Conservation (phyloP, 2,113 vertebrate species). For the Thymallus thymallus region DNA sequence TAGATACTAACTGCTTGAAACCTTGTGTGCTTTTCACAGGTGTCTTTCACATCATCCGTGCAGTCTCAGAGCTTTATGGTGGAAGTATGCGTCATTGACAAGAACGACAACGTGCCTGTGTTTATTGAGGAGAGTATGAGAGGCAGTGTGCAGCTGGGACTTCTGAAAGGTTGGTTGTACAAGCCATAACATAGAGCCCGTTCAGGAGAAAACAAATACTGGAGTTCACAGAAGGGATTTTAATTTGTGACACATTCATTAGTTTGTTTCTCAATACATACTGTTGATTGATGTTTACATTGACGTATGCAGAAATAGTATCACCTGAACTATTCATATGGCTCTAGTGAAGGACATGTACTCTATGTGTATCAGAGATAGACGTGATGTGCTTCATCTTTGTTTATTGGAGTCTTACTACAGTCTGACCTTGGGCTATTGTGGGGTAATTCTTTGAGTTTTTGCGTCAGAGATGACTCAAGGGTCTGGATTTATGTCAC, state of each 20-base stretch:
- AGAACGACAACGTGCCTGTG: slow-evolving; percentile 75
- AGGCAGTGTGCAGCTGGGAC: slow-evolving; percentile 73
- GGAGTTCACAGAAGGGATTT: neutral
- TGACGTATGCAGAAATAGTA: no score
- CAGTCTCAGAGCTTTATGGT: slow-evolving; percentile 67
- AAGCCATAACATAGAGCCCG: neutral
- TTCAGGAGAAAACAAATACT: neutral
- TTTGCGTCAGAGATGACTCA: slow-evolving; percentile 29
- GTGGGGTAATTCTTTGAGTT: neutral
- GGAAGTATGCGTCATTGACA: slow-evolving; percentile 72
- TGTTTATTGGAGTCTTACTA: no score
- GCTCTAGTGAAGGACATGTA: no score
- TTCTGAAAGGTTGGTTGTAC: slow-evolving; percentile 67
- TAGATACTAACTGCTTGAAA: slow-evolving; percentile 23
- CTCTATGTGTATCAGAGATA: no score
- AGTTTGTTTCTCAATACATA: no score
- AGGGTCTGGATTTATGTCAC: neutral
- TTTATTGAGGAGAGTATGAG: slow-evolving; percentile 72
- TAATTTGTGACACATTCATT: neutral
- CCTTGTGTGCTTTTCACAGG: slow-evolving; percentile 41
- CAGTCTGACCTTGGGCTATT: slow-evolving; percentile 3
- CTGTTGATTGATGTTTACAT: no score
- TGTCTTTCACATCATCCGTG: slow-evolving; percentile 68
- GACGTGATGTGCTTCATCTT: no score
- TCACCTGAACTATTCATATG: no score